Percentiles rank a stretch among this genome's conserved stretches.
Conservation (phyloP, 92 coral and sea anemone species). For the Diadumene lineata region DNA sequence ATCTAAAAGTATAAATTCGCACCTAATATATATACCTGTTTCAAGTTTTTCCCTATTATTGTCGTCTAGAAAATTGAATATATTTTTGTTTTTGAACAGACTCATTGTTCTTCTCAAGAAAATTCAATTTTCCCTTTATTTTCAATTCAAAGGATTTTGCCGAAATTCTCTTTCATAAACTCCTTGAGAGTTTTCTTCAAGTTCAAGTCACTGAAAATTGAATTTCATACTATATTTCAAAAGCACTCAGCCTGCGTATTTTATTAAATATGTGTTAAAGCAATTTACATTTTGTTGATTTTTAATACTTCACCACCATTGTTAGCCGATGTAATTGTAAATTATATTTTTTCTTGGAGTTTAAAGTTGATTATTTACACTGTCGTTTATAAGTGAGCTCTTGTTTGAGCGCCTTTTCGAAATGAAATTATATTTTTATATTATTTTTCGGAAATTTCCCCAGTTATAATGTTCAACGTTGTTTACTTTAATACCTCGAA, state of each 20-base stretch:
- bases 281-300: slow-evolving; percentile 13
- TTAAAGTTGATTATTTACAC: slow-evolving; percentile 2
- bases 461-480: background rate
- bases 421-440: background rate
- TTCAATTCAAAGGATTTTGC: background rate
- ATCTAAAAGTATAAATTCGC: too few species aligned
- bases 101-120: too few species aligned
- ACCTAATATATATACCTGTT: too few species aligned
- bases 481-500: background rate
- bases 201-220: background rate
- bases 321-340: slow-evolving; percentile 2
- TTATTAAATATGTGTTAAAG: background rate
- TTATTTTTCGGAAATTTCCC: background rate
- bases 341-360: background rate
- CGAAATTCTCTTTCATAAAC: too few species aligned
- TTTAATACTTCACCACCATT: background rate
- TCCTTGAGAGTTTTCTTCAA: background rate
- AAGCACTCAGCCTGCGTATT: background rate
- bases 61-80: background rate
- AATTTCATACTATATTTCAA: background rate
- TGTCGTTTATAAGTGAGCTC: background rate
- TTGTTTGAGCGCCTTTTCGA: background rate
- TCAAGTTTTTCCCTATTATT: too few species aligned
- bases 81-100: background rate
- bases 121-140: too few species aligned